Conservation (phyloP, 2,888 invertebrate species). For the Gortyna flavago region DNA sequence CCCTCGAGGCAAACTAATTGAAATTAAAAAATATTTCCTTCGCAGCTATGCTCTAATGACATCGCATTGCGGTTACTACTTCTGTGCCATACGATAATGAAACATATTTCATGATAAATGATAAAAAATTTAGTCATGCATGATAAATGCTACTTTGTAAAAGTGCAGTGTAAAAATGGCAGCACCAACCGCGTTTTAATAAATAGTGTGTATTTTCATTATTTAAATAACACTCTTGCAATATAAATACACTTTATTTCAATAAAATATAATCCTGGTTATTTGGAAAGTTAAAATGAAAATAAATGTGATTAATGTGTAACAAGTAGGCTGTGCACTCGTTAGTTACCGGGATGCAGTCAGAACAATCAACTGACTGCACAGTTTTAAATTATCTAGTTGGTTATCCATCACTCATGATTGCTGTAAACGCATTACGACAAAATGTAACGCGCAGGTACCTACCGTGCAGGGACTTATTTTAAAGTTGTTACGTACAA, state of each 20-base stretch:
- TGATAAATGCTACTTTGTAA: slow-evolving; percentile 12
- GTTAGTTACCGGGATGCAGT: neutral
- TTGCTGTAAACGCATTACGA: neutral
- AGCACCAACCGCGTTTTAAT: neutral
- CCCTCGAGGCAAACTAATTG: slow-evolving; percentile 43
- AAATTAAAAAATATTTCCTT: slow-evolving; percentile 46
- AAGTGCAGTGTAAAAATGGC: slow-evolving; percentile 6
- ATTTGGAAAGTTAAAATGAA: neutral
- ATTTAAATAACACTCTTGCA: neutral
- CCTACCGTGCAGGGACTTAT: too few species aligned
- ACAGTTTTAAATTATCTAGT: neutral
- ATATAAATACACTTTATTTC: neutral
- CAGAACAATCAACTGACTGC: neutral
- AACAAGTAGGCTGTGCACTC: neutral
- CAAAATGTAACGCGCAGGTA: neutral
- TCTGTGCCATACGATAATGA: slow-evolving; percentile 11
- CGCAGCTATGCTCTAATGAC: slow-evolving; percentile 21
- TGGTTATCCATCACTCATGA: neutral
- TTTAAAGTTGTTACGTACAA: neutral
- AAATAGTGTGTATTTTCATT: neutral
- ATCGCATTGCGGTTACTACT: slow-evolving; percentile 22
- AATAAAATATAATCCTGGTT: neutral
- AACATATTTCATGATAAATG: slow-evolving; percentile 44
- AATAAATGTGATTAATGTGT: neutral
- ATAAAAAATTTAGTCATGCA: slow-evolving; percentile 9